phyloP scores from a whole-genome alignment of 2,113 vertebrate genomes.

The Xiphophorus couchianus region DNA sequence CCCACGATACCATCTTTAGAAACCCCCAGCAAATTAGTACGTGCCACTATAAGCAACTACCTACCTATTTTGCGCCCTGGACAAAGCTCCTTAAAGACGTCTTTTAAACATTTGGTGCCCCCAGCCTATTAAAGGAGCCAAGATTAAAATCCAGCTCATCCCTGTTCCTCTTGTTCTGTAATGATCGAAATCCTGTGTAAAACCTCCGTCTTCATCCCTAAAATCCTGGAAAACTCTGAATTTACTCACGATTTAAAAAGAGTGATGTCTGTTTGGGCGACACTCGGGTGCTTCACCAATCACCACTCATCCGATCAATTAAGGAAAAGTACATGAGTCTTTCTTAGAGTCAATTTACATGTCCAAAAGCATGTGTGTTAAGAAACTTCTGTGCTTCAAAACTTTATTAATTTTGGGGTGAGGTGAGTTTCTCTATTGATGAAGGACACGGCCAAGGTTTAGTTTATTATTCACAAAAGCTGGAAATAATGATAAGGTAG shows the following conservation, averaged over 20 bases:
- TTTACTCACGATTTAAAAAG: slow-evolving; percentile 6
- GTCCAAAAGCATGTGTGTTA: not conserved
- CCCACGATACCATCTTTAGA: slow-evolving; percentile 10
- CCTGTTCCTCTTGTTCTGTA: slow-evolving; percentile 16
- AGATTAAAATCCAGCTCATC: slow-evolving; percentile 31
- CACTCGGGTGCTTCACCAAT: not conserved
- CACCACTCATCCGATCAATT: not conserved
- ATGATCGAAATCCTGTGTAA: slow-evolving; percentile 21
- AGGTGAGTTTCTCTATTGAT: not conserved
- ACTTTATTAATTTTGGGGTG: not conserved
- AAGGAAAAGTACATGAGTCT: too few species aligned
- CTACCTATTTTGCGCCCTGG: not conserved
- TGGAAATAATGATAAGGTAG: not conserved
- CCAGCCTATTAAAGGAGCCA: slow-evolving; percentile 23
- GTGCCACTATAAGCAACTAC: slow-evolving; percentile 20
- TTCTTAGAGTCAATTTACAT: not conserved
- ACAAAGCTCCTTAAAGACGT: slow-evolving; percentile 21
- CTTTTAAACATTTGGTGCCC: slow-evolving; percentile 12
- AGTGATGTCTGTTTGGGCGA: not conserved
- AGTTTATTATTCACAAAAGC: not conserved
- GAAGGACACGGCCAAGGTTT: not conserved
- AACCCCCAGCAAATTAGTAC: slow-evolving; percentile 29
- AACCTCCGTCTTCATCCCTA: slow-evolving; percentile 3
- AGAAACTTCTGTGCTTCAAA: too few species aligned
- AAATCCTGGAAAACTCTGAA: not conserved